A percentile compares a stretch with the other conserved stretches of the same genome.
Evolutionary conservation across 2,113 vertebrate species (phyloP).

Genomic region (Anser brachyrhynchus): DNA sequence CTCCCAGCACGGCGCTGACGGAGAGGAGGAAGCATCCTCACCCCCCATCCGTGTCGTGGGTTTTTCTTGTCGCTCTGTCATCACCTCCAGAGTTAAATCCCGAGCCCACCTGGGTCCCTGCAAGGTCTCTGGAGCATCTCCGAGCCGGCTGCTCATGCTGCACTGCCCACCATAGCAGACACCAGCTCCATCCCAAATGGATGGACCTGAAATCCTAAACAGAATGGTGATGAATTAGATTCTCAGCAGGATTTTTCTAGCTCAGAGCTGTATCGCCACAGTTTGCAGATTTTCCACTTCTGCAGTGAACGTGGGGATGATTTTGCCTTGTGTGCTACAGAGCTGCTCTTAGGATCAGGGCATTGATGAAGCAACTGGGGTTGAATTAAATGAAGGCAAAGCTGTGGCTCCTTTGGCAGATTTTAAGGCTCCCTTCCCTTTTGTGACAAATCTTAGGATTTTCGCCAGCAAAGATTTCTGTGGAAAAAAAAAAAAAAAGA

Average conservation of each 20-base stretch:
- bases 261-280: background rate
- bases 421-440: background rate
- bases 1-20: background rate
- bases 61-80: constrained; percentile 49
- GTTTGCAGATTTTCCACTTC: background rate
- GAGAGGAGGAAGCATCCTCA: constrained; percentile 52
- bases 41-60: background rate
- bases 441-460: background rate
- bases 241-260: background rate
- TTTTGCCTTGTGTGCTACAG: background rate
- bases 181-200: background rate
- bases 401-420: background rate
- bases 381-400: background rate
- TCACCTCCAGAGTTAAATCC: background rate
- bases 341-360: background rate
- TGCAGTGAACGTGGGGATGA: background rate
- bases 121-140: background rate
- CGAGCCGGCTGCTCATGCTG: background rate
- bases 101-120: background rate
- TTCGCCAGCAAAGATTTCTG: background rate
- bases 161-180: background rate
- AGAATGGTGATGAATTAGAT: background rate
- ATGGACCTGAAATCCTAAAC: background rate
- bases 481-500: background rate
- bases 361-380: background rate